These are phyloP conservation scores for Quadroppia sp. DNA, from an alignment of 2,888 invertebrate species.

Conservation along the genomic window DNA sequence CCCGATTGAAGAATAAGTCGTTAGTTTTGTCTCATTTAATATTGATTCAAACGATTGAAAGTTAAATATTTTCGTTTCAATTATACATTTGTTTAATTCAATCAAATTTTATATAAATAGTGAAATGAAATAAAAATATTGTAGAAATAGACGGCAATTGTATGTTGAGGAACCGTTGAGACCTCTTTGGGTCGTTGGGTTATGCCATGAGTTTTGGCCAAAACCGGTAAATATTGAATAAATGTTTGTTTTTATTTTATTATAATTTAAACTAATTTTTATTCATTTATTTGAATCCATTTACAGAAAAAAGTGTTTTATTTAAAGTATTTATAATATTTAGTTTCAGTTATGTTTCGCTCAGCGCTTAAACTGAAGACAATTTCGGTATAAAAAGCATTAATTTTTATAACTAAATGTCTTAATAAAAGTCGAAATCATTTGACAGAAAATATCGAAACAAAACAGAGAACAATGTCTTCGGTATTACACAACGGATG, in stretches of 20 bases:
- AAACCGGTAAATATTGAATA: no score
- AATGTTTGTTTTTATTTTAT: no score
- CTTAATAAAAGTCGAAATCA: background rate
- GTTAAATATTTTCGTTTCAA: no score
- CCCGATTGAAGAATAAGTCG: background rate
- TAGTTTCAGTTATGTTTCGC: background rate
- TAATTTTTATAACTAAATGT: background rate
- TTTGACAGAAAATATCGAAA: conserved; percentile 14
- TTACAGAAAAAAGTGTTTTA: background rate
- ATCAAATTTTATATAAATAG: no score
- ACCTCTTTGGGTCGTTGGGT: no score
- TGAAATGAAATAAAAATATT: background rate
- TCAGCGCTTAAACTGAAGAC: background rate
- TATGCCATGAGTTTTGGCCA: no score
- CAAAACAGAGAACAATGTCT: background rate
- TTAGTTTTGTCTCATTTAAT: background rate
- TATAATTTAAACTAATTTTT: no score
- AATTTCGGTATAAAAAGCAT: background rate
- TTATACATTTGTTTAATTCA: no score
- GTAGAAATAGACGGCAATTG: no score
- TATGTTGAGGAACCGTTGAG: background rate
- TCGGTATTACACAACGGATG: background rate
- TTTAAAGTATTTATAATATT: background rate
- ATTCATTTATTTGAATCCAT: background rate
- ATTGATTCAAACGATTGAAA: no score